A percentile compares a stretch with the other conserved stretches of the same genome.
phyloP scores from a whole-genome alignment of 2,888 invertebrate species.

The Alloplasta piceator region DNA sequence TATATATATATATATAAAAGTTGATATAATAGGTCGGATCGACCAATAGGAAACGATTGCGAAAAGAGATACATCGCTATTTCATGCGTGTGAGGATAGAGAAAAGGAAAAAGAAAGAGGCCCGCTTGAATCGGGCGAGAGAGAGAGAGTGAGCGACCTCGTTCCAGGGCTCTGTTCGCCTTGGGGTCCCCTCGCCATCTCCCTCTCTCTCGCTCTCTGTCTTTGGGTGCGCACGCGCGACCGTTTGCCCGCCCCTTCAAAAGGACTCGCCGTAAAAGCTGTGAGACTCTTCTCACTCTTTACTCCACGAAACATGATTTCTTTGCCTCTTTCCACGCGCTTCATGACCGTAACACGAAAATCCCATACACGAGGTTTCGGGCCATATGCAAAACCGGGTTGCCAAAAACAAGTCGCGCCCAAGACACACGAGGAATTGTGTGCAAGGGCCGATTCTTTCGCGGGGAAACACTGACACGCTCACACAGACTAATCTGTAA shows the following conservation, averaged over 20 bases:
- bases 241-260: slow-evolving; percentile 58
- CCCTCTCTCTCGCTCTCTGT: slow-evolving; percentile 27
- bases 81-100: background rate
- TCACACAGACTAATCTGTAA: slow-evolving; percentile 2
- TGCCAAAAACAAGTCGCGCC: slow-evolving; percentile 63
- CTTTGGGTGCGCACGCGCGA: slow-evolving; percentile 52
- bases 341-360: background rate
- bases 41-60: slow-evolving; percentile 33
- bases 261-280: slow-evolving; percentile 20
- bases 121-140: slow-evolving; percentile 53
- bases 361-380: slow-evolving; percentile 1
- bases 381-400: slow-evolving; percentile 60
- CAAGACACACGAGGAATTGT: slow-evolving; percentile 40
- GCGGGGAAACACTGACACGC: slow-evolving; percentile 11
- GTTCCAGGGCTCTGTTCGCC: slow-evolving; percentile 61
- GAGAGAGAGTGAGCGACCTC: slow-evolving; percentile 41
- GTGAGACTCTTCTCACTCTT: slow-evolving; percentile 54
- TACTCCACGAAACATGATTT: slow-evolving; percentile 50
- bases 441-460: slow-evolving; percentile 35
- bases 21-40: slow-evolving; percentile 19
- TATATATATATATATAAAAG: background rate
- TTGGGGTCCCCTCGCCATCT: slow-evolving; percentile 45
- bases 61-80: slow-evolving; percentile 27
- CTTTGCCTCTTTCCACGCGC: slow-evolving; percentile 34
- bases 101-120: slow-evolving; percentile 10